These are phyloP conservation scores for Amniataba percoides DNA, from an alignment of 2,797 vertebrate genomes.

Conservation along the genomic window DNA sequence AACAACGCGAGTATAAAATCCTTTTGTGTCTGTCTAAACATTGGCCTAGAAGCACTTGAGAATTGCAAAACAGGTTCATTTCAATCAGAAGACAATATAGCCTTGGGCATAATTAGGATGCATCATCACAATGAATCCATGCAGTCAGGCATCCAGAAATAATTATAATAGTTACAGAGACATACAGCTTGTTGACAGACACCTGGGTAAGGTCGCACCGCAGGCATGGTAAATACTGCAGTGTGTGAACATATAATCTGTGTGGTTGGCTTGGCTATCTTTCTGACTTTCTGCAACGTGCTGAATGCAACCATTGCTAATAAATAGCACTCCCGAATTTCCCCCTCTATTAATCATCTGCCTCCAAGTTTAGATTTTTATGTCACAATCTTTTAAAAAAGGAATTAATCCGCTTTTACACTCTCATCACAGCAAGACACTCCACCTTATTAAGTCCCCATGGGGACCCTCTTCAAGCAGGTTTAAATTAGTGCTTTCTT, in stretches of 20 bases:
- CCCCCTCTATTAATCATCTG: conserved; percentile 75
- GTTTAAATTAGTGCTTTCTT: conserved; percentile 78
- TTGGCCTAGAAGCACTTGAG: conserved; percentile 35
- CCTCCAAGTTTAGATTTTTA: conserved; percentile 71
- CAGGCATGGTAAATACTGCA: conserved; percentile 21
- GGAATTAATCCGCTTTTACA: conserved; percentile 74
- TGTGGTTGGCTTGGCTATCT: conserved; percentile 27
- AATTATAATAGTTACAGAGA: conserved; percentile 63
- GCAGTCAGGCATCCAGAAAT: conserved; percentile 50
- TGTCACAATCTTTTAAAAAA: conserved; percentile 74
- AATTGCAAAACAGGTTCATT: conserved; percentile 59
- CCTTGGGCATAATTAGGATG: conserved; percentile 67
- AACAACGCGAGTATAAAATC: background rate
- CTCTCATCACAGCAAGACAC: conserved; percentile 73
- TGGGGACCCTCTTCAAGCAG: conserved; percentile 74
- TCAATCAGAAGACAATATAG: conserved; percentile 62
- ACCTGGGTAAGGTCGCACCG: conserved; percentile 50
- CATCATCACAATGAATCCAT: conserved; percentile 64
- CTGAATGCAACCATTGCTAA: conserved; percentile 61
- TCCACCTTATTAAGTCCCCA: conserved; percentile 74
- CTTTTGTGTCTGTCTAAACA: conserved; percentile 43
- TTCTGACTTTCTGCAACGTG: conserved; percentile 38
- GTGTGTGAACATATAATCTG: conserved; percentile 23
- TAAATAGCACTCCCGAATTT: conserved; percentile 67
- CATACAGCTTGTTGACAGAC: conserved; percentile 60